Evolutionary conservation across 2,888 invertebrate species (phyloP).

Genomic region (Lithophane leautieri): DNA sequence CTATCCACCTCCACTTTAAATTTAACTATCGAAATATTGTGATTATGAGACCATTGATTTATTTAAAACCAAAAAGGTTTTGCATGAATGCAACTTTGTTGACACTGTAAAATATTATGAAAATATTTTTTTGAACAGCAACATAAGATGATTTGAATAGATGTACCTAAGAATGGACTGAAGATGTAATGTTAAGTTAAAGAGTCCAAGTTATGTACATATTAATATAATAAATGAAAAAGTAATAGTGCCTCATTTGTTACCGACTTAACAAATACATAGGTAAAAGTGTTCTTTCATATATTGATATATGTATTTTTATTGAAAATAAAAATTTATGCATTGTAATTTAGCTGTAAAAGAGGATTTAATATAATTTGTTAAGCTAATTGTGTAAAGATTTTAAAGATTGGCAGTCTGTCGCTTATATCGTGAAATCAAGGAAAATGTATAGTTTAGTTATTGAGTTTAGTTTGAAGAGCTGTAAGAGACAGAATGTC

Average conservation of each 20-base stretch:
- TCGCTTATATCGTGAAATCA: constrained; percentile 73
- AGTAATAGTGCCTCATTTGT: constrained; percentile 88
- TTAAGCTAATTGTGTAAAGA: constrained; percentile 86
- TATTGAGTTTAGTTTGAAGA: constrained; percentile 56
- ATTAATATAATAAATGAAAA: constrained; percentile 71
- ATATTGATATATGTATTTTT: constrained; percentile 89
- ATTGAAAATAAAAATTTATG: constrained; percentile 85
- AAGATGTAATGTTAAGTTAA: constrained; percentile 76
- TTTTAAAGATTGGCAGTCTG: constrained; percentile 77
- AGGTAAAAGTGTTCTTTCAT: constrained; percentile 88
- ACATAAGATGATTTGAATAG: constrained; percentile 70
- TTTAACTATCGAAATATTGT: constrained; percentile 78
- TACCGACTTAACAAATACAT: constrained; percentile 87
- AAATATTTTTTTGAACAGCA: constrained; percentile 65
- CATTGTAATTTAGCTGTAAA: constrained; percentile 88
- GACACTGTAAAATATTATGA: constrained; percentile 75
- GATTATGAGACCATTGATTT: constrained; percentile 89
- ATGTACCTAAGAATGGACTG: constrained; percentile 80
- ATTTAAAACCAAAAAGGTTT: constrained; percentile 83
- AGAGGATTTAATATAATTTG: constrained; percentile 89
- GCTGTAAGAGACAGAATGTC: constrained; percentile 70
- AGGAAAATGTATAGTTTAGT: constrained; percentile 62
- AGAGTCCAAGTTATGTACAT: constrained; percentile 76
- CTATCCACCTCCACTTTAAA: constrained; percentile 70
- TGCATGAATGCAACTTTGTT: constrained; percentile 79